These are phyloP conservation scores for Drosophila ohnishii DNA, from an alignment of 1,140 invertebrate genomes.

Conservation along the genomic window DNA sequence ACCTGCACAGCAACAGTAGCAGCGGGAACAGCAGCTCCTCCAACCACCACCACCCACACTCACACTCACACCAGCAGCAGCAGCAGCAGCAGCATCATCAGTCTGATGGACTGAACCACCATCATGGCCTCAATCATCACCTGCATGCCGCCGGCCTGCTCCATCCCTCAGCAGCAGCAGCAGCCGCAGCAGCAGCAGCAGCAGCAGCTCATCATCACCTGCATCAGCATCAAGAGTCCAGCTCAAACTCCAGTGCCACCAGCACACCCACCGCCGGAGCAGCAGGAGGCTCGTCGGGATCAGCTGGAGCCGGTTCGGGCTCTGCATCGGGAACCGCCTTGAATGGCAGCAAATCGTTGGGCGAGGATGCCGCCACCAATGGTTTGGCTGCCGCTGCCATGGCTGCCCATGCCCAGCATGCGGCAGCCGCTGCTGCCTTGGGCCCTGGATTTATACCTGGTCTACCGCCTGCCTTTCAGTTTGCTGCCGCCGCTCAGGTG, in stretches of 20 bases:
- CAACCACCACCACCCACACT: constrained; percentile 38
- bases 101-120: constrained; percentile 27
- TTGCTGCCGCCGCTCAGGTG: constrained; percentile 82
- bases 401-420: constrained; percentile 73
- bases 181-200: neutral
- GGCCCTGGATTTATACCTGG: constrained; percentile 59
- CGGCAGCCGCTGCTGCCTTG: constrained; percentile 54
- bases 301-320: neutral
- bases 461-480: constrained; percentile 84
- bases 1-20: constrained; percentile 49
- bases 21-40: constrained; percentile 33
- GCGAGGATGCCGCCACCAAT: constrained; percentile 73
- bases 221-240: constrained; percentile 60
- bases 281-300: neutral
- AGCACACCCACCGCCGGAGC: constrained; percentile 61
- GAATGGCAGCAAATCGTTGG: constrained; percentile 64
- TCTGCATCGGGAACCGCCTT: constrained; percentile 34
- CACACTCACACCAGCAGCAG: constrained; percentile 31
- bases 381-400: constrained; percentile 67
- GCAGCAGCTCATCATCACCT: constrained; percentile 22
- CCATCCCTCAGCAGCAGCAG: constrained; percentile 9
- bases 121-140: constrained; percentile 31
- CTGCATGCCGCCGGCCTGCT: constrained; percentile 14
- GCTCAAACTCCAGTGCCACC: constrained; percentile 71
- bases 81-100: constrained; percentile 42